These are phyloP conservation scores for Mycalesis mineus DNA, from an alignment of 2,888 invertebrate genomes.

Conservation along the genomic window DNA sequence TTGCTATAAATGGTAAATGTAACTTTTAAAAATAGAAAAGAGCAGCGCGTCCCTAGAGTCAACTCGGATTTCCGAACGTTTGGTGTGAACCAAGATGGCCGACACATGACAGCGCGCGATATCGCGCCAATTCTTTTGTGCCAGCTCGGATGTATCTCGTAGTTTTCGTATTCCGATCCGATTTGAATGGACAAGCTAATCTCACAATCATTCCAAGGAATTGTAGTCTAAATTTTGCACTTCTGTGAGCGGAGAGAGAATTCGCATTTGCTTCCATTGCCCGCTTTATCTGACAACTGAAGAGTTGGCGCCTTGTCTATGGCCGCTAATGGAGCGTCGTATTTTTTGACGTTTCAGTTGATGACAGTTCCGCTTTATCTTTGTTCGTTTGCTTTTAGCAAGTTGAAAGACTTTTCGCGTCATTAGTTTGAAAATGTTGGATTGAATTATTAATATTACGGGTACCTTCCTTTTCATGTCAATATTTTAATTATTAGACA, in stretches of 20 bases:
- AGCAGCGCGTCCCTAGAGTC: constrained; percentile 48
- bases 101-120: constrained; percentile 56
- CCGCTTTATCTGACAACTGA: constrained; percentile 33
- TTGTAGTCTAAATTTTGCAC: constrained; percentile 38
- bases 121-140: constrained; percentile 73
- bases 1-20: constrained; percentile 12
- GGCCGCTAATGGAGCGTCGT: constrained; percentile 31
- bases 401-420: no score
- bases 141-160: constrained; percentile 60
- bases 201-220: constrained; percentile 50
- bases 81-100: constrained; percentile 62
- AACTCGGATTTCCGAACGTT: constrained; percentile 68
- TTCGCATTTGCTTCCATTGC: constrained; percentile 32
- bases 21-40: constrained; percentile 19
- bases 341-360: constrained; percentile 25
- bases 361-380: constrained; percentile 13
- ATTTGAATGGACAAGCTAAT: constrained; percentile 42
- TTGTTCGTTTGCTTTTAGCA: background rate
- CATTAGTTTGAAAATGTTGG: no score
- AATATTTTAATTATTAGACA: no score
- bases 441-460: no score
- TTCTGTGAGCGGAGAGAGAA: constrained; percentile 28
- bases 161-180: constrained; percentile 54
- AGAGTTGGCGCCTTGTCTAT: constrained; percentile 31
- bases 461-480: no score